Conservation (phyloP, 2,797 vertebrate genomes). For the Mycteria americana region DNA sequence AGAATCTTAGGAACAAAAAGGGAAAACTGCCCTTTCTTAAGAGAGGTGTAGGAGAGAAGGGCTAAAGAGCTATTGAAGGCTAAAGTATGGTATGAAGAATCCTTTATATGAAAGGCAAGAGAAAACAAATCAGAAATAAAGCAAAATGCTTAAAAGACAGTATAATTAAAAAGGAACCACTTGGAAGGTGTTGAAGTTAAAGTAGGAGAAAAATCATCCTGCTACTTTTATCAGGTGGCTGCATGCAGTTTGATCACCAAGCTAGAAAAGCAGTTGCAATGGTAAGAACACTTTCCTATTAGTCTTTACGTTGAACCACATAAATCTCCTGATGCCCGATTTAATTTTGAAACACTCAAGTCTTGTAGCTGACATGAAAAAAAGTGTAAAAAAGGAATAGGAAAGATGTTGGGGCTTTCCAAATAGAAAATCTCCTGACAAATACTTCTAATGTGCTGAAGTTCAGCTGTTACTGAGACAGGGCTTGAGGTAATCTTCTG, state of each 20-base stretch:
- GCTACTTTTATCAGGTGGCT: neutral
- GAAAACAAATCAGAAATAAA: neutral
- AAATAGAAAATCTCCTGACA: neutral
- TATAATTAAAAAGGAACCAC: neutral
- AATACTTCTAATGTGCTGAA: neutral
- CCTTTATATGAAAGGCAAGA: neutral
- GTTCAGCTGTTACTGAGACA: fast-evolving
- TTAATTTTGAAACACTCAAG: neutral
- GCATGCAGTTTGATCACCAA: neutral
- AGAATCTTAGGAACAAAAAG: neutral
- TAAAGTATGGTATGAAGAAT: neutral
- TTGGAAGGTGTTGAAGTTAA: neutral
- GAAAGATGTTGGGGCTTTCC: neutral
- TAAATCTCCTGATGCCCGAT: neutral
- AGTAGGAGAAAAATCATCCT: neutral
- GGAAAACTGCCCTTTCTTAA: neutral
- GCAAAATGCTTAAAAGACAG: neutral
- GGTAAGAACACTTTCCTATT: neutral
- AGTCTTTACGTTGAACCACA: neutral
- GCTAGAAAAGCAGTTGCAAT: neutral
- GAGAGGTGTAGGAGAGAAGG: neutral
- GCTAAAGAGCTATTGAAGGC: neutral
- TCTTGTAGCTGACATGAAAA: neutral
- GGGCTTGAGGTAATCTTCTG: neutral
- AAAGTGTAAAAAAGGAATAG: neutral